Evolutionary conservation across 2,888 invertebrate genomes (phyloP).

Genomic region (Cryptocheilus praepositus): DNA sequence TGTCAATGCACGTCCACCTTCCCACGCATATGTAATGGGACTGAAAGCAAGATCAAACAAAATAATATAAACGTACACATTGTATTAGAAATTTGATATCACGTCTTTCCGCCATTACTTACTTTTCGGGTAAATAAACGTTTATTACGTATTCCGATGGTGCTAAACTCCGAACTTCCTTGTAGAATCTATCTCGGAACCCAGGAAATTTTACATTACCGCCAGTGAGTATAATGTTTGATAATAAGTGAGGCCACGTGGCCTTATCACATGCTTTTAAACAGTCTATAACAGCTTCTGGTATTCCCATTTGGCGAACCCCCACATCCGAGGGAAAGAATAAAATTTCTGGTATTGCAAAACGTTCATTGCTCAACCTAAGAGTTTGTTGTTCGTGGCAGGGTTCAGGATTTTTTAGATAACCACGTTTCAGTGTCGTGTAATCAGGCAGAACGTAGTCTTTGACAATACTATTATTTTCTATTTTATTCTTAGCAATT

Average conservation of each 20-base stretch:
- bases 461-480: conserved; percentile 83
- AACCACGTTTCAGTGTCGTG: conserved; percentile 90
- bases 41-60: conserved; percentile 72
- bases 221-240: conserved; percentile 91
- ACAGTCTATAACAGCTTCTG: conserved; percentile 89
- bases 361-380: conserved; percentile 93
- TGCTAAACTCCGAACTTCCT: conserved; percentile 86
- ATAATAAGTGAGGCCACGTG: conserved; percentile 85
- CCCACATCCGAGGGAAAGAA: conserved; percentile 97
- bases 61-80: conserved; percentile 8
- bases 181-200: conserved; percentile 85
- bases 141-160: conserved; percentile 87
- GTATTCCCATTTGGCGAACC: conserved; percentile 92
- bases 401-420: conserved; percentile 75
- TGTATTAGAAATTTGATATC: conserved; percentile 7
- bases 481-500: conserved; percentile 78
- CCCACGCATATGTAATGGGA: conserved; percentile 91
- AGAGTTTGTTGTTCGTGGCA: conserved; percentile 85
- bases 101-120: conserved; percentile 61
- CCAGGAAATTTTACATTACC: conserved; percentile 88
- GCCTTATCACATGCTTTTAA: conserved; percentile 85
- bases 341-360: conserved; percentile 94
- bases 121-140: conserved; percentile 83
- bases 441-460: conserved; percentile 99
- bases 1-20: conserved; percentile 88